Percentiles rank a stretch among this genome's conserved stretches.
Evolutionary conservation across 2,888 invertebrate genomes (phyloP).

Genomic region (Ochlodes sylvanus): DNA sequence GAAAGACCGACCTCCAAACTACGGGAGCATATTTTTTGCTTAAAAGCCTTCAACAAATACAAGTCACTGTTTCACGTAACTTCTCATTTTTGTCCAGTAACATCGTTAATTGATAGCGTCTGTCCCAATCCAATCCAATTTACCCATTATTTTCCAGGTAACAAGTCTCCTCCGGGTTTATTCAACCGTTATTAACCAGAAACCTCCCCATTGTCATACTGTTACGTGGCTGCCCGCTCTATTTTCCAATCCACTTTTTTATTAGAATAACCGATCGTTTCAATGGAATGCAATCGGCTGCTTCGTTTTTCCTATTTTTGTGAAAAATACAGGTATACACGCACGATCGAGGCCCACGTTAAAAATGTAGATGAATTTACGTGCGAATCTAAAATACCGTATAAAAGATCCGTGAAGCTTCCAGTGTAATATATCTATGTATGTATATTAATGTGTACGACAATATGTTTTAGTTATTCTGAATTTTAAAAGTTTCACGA

Average conservation of each 20-base stretch:
- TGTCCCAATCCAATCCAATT: not conserved
- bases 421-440: too few relatives aligned
- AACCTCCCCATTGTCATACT: conserved; percentile 26
- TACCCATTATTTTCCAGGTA: not conserved
- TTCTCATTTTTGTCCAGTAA: not conserved
- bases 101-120: not conserved
- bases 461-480: too few relatives aligned
- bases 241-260: conserved; percentile 56
- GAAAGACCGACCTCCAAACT: too few relatives aligned
- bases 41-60: too few relatives aligned
- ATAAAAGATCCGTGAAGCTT: not conserved
- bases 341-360: not conserved
- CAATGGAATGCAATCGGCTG: conserved; percentile 58
- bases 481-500: too few relatives aligned
- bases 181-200: conserved; percentile 14
- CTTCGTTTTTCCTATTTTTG: conserved; percentile 44
- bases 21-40: too few relatives aligned
- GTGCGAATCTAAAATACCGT: not conserved
- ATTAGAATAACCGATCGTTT: conserved; percentile 58
- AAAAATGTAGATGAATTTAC: not conserved
- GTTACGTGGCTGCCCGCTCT: conserved; percentile 9
- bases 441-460: too few relatives aligned
- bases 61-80: too few relatives aligned
- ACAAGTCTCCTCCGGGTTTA: not conserved
- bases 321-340: not conserved